Evolutionary conservation across 2,888 invertebrate species (phyloP).

Genomic region (Cybosia mesomella): DNA sequence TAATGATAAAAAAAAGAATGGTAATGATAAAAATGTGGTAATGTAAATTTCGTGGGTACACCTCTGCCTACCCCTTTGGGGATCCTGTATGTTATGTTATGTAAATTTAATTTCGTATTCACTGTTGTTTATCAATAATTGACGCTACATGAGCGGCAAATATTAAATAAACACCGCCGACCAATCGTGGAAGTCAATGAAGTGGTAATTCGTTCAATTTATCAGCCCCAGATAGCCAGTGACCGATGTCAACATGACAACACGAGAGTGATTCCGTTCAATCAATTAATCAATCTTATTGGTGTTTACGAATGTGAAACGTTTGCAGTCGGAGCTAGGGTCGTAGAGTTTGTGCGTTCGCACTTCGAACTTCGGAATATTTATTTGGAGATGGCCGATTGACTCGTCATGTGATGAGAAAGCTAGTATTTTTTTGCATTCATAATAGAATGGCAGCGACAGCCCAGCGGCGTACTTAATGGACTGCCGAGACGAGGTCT

Average conservation of each 20-base stretch:
- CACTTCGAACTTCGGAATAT: too few relatives aligned
- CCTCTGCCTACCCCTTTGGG: too few relatives aligned
- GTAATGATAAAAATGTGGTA: neutral
- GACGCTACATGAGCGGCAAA: neutral
- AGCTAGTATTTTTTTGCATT: too few relatives aligned
- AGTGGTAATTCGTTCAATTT: conserved; percentile 9
- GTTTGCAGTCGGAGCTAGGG: neutral
- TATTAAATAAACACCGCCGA: neutral
- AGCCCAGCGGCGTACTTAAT: too few relatives aligned
- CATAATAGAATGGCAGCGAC: too few relatives aligned
- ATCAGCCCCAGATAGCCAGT: neutral
- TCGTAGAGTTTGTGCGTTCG: neutral
- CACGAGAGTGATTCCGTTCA: neutral
- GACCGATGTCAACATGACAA: neutral
- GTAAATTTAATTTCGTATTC: neutral
- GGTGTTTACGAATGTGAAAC: neutral
- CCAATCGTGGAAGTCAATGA: neutral
- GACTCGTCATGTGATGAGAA: neutral
- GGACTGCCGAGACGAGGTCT: too few relatives aligned
- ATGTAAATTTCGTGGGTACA: too few relatives aligned
- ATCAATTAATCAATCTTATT: neutral
- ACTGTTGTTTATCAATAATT: neutral
- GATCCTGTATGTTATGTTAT: too few relatives aligned
- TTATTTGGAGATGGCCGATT: neutral
- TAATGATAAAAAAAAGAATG: too few relatives aligned